Percentiles rank a stretch among this genome's conserved stretches.
Conservation (phyloP, 23 tunicate genomes). For the Oikopleura dioica region DNA sequence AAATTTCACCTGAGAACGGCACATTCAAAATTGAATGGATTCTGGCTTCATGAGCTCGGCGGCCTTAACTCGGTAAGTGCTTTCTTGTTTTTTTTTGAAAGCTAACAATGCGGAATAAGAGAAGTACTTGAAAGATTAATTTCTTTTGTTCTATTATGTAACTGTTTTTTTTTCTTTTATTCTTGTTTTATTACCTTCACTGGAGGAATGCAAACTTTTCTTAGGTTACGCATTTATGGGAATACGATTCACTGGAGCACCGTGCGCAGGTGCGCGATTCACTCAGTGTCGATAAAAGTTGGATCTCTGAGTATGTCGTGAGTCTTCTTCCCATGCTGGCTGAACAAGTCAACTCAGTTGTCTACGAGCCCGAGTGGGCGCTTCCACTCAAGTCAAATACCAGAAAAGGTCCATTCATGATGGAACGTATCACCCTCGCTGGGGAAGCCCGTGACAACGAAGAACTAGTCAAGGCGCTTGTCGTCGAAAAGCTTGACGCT, state of each 20-base stretch:
- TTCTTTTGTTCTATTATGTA: no score
- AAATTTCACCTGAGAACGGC: background rate
- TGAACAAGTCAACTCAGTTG: slow-evolving; percentile 10
- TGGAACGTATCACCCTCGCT: background rate
- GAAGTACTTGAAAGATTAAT: no score
- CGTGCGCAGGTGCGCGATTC: background rate
- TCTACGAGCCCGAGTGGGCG: slow-evolving; percentile 9
- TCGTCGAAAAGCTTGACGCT: background rate
- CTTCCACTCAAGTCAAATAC: background rate
- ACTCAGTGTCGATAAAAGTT: background rate
- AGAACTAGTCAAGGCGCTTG: background rate
- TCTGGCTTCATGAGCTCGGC: slow-evolving; percentile 7
- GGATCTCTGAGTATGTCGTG: background rate
- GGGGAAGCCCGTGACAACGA: background rate
- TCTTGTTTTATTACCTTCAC: no score
- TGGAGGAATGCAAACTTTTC: background rate
- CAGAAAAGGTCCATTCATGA: background rate
- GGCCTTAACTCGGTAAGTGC: background rate
- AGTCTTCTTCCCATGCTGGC: background rate
- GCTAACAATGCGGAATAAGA: no score
- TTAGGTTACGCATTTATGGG: slow-evolving; percentile 11
- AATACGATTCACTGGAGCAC: background rate
- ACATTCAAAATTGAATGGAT: slow-evolving; percentile 10
- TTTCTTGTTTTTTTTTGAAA: no score
- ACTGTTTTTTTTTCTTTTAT: no score